phyloP scores from a whole-genome alignment of 2,797 vertebrate genomes.

The Onychomys leucogaster region DNA sequence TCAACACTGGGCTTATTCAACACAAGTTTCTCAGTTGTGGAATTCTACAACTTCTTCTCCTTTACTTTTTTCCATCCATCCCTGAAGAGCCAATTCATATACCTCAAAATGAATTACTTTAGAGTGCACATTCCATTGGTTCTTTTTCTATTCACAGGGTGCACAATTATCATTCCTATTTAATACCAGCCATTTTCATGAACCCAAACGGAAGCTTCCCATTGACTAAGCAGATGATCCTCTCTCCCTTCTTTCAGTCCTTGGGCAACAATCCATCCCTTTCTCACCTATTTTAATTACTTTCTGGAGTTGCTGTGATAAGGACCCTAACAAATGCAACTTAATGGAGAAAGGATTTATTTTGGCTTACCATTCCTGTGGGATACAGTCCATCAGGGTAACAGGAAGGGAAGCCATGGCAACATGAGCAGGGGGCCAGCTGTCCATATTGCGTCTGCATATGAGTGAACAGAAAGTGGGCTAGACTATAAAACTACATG shows the following conservation, averaged over 20 bases:
- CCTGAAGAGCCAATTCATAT: background rate
- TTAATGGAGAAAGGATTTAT: background rate
- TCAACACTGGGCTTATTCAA: background rate
- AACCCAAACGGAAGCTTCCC: background rate
- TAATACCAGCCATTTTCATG: background rate
- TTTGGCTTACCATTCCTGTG: background rate
- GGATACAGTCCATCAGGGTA: background rate
- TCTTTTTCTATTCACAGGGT: background rate
- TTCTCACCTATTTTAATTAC: background rate
- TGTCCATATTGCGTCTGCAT: background rate
- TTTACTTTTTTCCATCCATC: fast-evolving
- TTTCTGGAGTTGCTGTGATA: background rate
- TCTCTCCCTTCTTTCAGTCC: background rate
- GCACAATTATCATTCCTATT: background rate
- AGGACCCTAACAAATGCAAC: background rate
- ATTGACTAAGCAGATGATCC: background rate
- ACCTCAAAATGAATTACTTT: background rate
- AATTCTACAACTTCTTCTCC: background rate
- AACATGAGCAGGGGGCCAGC: background rate
- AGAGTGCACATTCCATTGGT: background rate
- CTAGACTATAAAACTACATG: background rate
- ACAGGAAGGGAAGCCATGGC: background rate
- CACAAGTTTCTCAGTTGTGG: background rate
- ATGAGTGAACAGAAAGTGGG: too few relatives aligned
- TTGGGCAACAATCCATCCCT: background rate